A percentile compares a stretch with the other conserved stretches of the same genome.
These are phyloP conservation scores for Poeciliopsis presidionis DNA, from an alignment of 2,797 vertebrate species.

Conservation along the genomic window DNA sequence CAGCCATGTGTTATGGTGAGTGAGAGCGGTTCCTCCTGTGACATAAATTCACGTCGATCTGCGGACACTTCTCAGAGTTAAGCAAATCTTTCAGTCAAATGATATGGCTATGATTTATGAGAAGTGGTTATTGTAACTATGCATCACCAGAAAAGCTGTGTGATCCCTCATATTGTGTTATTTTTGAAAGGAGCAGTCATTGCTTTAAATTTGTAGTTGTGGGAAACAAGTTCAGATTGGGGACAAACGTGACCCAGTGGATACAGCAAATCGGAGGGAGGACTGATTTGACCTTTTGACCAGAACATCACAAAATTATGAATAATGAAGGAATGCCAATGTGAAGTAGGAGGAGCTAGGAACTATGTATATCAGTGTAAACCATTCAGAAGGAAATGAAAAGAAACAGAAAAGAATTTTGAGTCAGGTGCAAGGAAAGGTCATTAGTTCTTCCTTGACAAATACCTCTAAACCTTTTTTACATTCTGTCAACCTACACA, in stretches of 20 bases:
- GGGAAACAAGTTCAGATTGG: neutral
- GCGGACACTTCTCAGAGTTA: constrained; percentile 4
- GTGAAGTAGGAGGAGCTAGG: constrained; percentile 6
- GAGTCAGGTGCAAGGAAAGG: constrained; percentile 33
- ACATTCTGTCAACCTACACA: neutral
- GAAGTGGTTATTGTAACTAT: neutral
- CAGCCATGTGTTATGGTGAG: constrained; percentile 31
- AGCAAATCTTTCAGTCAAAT: constrained; percentile 8
- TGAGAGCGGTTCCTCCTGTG: constrained; percentile 14
- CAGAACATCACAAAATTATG: constrained; percentile 13
- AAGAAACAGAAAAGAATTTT: constrained; percentile 11
- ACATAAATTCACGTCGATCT: constrained; percentile 23
- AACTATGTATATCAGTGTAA: constrained; percentile 10
- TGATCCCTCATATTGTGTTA: neutral
- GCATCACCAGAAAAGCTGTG: neutral
- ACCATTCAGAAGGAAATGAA: neutral
- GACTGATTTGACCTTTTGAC: constrained; percentile 37
- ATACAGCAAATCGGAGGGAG: constrained; percentile 4
- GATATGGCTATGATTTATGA: neutral
- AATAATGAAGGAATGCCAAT: constrained; percentile 14
- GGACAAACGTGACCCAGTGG: neutral
- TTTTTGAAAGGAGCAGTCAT: neutral
- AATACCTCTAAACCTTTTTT: neutral
- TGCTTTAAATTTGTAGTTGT: neutral
- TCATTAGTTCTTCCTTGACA: neutral